These are phyloP conservation scores for Discoglossus pictus DNA, from an alignment of 2,797 vertebrate species.

Conservation along the genomic window DNA sequence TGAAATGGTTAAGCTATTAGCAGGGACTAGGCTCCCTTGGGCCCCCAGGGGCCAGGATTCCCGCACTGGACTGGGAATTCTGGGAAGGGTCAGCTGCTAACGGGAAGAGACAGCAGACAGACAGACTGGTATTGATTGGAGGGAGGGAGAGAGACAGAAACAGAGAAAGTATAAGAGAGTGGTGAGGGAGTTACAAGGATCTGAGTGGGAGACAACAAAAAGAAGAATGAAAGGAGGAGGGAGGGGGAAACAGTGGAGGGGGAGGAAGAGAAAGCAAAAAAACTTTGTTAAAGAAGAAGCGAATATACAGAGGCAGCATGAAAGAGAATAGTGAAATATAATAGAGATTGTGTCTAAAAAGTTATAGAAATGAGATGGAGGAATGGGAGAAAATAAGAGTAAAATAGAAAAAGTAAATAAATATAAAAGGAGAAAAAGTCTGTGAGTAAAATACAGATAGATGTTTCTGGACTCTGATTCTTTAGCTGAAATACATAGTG, in stretches of 20 bases:
- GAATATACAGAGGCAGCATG: background rate
- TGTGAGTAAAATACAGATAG: background rate
- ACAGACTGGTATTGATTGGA: constrained; percentile 48
- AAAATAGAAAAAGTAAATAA: background rate
- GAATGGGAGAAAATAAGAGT: background rate
- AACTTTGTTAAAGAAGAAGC: background rate
- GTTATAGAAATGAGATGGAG: background rate
- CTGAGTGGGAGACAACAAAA: no score
- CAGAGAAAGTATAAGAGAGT: background rate
- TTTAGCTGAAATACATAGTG: background rate
- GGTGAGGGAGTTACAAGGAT: no score
- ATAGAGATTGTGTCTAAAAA: background rate
- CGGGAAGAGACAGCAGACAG: constrained; percentile 48
- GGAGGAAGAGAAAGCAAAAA: background rate
- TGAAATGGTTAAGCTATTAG: constrained; percentile 46
- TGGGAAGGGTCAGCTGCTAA: constrained; percentile 48
- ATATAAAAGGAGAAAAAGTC: background rate
- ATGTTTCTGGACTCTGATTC: no score
- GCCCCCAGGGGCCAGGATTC: constrained; percentile 39
- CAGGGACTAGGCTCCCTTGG: constrained; percentile 37
- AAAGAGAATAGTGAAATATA: background rate
- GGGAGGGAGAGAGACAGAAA: constrained; percentile 25
- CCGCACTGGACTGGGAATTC: constrained; percentile 49
- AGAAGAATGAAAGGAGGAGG: constrained; percentile 11
- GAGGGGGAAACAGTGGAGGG: constrained; percentile 3